Percentiles rank a stretch among this genome's conserved stretches.
phyloP scores from a whole-genome alignment of 2,888 invertebrate genomes.

The Drosophila falleni region DNA sequence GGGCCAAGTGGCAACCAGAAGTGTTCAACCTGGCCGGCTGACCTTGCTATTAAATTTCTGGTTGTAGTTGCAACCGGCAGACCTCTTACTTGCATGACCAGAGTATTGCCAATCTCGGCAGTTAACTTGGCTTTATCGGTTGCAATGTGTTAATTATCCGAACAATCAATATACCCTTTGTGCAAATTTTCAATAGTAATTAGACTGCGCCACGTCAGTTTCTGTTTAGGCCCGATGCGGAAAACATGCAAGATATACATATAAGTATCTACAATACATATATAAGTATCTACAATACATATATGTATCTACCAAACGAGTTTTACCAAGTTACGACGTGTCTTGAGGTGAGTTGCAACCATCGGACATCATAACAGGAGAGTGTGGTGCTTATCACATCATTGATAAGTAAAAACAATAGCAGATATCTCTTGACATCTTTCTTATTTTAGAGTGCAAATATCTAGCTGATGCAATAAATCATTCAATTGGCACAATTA shows the following conservation, averaged over 20 bases:
- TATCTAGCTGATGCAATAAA: conserved; percentile 33
- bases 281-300: too few species aligned
- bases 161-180: conserved; percentile 40
- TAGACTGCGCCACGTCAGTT: conserved; percentile 41
- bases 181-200: conserved; percentile 26
- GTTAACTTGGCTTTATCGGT: neutral
- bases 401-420: conserved; percentile 36
- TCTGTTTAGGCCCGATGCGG: conserved; percentile 32
- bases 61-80: conserved; percentile 48
- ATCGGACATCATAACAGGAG: conserved; percentile 8
- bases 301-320: conserved; percentile 24
- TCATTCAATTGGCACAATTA: neutral
- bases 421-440: neutral
- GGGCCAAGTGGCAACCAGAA: conserved; percentile 47
- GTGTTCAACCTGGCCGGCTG: conserved; percentile 36
- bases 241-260: conserved; percentile 29
- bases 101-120: neutral
- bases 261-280: neutral
- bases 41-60: conserved; percentile 49
- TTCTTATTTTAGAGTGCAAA: neutral
- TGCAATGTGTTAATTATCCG: conserved; percentile 30
- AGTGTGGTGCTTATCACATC: conserved; percentile 38
- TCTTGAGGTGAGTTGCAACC: conserved; percentile 6
- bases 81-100: conserved; percentile 34
- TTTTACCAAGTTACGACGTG: neutral